Conservation (phyloP, 1,140 invertebrate species). For the Zaprionus ornatus region DNA sequence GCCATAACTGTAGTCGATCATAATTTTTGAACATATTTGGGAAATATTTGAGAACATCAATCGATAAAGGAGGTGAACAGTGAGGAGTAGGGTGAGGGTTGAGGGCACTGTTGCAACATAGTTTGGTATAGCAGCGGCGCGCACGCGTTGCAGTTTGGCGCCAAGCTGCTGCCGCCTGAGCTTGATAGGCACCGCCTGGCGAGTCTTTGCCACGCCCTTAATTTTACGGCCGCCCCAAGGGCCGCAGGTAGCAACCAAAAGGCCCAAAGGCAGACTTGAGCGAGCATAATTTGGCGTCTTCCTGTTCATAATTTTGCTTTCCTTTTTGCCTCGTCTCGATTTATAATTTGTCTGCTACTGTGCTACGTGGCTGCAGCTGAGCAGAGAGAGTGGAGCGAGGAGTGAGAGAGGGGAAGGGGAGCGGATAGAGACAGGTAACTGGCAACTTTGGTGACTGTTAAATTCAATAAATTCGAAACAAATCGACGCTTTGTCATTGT, state of each 20-base stretch:
- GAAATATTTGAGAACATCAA: constrained; percentile 6
- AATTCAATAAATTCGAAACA: constrained; percentile 32
- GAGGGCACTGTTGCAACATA: background rate
- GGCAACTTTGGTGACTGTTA: background rate
- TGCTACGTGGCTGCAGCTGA: constrained; percentile 52
- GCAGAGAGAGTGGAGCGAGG: background rate
- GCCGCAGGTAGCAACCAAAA: background rate
- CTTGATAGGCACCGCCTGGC: background rate
- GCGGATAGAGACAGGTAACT: background rate
- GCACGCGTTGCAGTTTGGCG: constrained; percentile 67
- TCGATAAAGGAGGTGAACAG: too few relatives aligned
- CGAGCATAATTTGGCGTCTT: constrained; percentile 48
- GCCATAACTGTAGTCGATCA: background rate
- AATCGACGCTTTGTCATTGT: constrained; percentile 27
- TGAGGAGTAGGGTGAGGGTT: background rate
- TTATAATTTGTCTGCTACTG: constrained; percentile 73
- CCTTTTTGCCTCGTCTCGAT: constrained; percentile 43
- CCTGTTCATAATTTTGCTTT: constrained; percentile 68
- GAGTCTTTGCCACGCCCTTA: background rate
- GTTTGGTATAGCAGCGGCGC: background rate
- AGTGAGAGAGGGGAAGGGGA: background rate
- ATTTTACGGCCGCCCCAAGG: background rate
- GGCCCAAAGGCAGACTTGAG: background rate
- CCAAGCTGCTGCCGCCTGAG: constrained; percentile 59
- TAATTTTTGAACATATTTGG: constrained; percentile 4